phyloP scores from a whole-genome alignment of 2,888 invertebrate genomes.

The Copidosoma aretas region DNA sequence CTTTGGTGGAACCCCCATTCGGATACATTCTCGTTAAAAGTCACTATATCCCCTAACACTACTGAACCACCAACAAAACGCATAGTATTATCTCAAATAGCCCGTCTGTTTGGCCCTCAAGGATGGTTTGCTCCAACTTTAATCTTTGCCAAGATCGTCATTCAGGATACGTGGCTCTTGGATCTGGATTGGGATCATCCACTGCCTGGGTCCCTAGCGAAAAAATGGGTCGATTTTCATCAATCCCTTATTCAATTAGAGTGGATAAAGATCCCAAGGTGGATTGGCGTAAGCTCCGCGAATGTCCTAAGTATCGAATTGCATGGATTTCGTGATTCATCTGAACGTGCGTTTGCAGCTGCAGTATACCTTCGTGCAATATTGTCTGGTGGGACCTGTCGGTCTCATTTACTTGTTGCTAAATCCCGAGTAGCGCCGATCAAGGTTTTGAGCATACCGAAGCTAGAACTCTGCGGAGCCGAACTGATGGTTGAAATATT shows the following conservation, averaged over 20 bases:
- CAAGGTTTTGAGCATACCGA: background rate
- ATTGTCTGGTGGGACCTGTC: background rate
- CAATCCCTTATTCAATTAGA: background rate
- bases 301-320: background rate
- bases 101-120: no score
- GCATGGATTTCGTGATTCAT: background rate
- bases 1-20: no score
- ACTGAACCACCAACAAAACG: no score
- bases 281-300: background rate
- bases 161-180: background rate
- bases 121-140: no score
- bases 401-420: background rate
- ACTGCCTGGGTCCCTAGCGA: background rate
- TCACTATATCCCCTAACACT: no score
- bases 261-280: background rate
- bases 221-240: background rate
- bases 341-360: background rate
- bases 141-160: background rate
- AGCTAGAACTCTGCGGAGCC: background rate
- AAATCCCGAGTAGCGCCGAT: background rate
- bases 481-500: background rate
- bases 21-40: no score
- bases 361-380: background rate
- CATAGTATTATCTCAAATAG: no score
- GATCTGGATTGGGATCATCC: slow-evolving; percentile 5